phyloP scores from a whole-genome alignment of 2,888 invertebrate species.

The Rotaria socialis region DNA sequence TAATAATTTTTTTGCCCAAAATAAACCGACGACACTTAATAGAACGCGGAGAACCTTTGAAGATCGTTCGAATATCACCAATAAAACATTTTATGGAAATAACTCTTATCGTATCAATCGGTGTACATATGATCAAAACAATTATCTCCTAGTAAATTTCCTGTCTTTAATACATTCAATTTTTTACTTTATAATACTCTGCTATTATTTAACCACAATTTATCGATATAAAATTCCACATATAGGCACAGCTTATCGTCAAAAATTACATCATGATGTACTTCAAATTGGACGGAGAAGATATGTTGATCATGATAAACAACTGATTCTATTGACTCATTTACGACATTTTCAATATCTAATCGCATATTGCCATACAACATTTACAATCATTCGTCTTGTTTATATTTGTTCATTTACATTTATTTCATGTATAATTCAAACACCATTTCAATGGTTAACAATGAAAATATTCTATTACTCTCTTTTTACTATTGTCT shows the following conservation, averaged over 20 bases:
- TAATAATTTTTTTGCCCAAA: not conserved
- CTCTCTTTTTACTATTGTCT: not conserved
- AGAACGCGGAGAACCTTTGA: not conserved
- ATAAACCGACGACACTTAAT: not conserved
- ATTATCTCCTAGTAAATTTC: not conserved
- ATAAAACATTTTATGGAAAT: not conserved
- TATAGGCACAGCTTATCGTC: not conserved
- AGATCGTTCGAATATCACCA: not conserved
- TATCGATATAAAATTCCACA: not conserved
- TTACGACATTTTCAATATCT: conserved; percentile 15
- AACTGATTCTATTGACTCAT: not conserved
- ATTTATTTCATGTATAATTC: not conserved
- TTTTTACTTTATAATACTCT: not conserved
- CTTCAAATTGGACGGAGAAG: not conserved
- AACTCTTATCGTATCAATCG: not conserved
- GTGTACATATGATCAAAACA: not conserved
- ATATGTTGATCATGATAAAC: not conserved
- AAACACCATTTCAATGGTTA: not conserved
- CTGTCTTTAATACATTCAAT: not conserved
- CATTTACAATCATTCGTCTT: not conserved
- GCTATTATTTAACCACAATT: not conserved
- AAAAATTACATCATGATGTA: not conserved
- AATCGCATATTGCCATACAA: conserved; percentile 9
- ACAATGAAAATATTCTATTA: not conserved
- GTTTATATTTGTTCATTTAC: not conserved